phyloP scores from a whole-genome alignment of 2,113 vertebrate species.

The Dendrocopos noguchii region DNA sequence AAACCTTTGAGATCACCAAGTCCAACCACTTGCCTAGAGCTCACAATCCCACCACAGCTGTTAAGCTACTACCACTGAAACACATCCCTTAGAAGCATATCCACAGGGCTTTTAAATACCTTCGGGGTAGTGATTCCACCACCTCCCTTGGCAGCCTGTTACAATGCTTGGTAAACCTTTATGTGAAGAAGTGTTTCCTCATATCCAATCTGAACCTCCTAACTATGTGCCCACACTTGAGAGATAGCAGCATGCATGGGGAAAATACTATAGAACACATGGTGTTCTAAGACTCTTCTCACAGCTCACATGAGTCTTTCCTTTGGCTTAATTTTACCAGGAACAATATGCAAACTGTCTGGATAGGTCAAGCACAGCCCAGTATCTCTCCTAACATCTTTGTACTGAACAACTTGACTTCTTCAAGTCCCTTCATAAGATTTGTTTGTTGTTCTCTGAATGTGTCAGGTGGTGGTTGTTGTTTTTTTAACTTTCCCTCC shows the following conservation, averaged over 20 bases:
- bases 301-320: background rate
- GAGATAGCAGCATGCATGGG: background rate
- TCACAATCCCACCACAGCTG: too few relatives aligned
- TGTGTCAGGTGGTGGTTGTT: too few relatives aligned
- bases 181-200: too few relatives aligned
- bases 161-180: too few relatives aligned
- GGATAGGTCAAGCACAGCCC: background rate
- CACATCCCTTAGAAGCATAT: too few relatives aligned
- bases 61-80: too few relatives aligned
- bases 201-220: background rate
- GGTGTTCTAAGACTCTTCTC: background rate
- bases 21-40: too few relatives aligned
- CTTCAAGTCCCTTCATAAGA: background rate
- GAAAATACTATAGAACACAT: fast-evolving
- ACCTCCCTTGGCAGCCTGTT: too few relatives aligned
- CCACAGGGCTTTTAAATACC: too few relatives aligned
- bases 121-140: too few relatives aligned
- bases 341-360: background rate
- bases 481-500: fast-evolving
- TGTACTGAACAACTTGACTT: background rate
- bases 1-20: too few relatives aligned
- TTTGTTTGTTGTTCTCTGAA: background rate
- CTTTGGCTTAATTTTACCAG: background rate
- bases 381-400: background rate
- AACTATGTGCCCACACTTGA: background rate